Conservation (phyloP, 2,888 invertebrate species). For the Acanthopleura granulata region DNA sequence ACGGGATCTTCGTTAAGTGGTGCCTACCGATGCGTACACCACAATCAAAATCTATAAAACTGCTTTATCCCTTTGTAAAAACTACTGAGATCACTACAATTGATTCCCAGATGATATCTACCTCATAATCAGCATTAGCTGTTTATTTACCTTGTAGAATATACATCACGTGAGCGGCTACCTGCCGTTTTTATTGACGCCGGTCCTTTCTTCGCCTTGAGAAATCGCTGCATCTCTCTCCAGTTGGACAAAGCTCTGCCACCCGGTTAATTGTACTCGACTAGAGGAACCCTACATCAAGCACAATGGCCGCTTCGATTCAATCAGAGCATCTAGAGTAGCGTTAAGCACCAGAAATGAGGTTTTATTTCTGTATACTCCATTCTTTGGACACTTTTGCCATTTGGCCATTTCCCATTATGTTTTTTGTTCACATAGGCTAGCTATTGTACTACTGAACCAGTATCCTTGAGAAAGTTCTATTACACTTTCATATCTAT, state of each 20-base stretch:
- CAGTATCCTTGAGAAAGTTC: too few relatives aligned
- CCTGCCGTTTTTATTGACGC: conserved; percentile 18
- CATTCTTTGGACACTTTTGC: neutral
- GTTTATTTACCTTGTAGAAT: conserved; percentile 13
- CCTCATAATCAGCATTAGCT: conserved; percentile 13
- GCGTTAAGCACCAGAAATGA: neutral
- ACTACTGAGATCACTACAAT: conserved; percentile 12
- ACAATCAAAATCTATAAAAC: conserved; percentile 17
- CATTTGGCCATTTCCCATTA: conserved; percentile 19
- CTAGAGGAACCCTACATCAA: conserved; percentile 7
- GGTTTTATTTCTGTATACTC: conserved; percentile 14
- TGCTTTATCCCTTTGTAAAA: conserved; percentile 15
- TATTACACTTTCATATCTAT: too few relatives aligned
- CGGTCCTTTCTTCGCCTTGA: neutral
- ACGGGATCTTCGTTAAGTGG: conserved; percentile 3
- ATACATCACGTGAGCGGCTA: neutral
- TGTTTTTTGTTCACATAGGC: neutral
- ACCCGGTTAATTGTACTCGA: conserved; percentile 6
- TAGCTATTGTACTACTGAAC: too few relatives aligned
- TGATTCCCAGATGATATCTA: conserved; percentile 11
- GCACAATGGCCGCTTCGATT: neutral
- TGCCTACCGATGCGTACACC: neutral
- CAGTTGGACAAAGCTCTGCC: neutral
- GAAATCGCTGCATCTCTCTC: conserved; percentile 18
- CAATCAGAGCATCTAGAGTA: conserved; percentile 7